Base-by-base conservation (phyloP, 2,797 vertebrate species). In the Hippopotamyrus pictus region DNA sequence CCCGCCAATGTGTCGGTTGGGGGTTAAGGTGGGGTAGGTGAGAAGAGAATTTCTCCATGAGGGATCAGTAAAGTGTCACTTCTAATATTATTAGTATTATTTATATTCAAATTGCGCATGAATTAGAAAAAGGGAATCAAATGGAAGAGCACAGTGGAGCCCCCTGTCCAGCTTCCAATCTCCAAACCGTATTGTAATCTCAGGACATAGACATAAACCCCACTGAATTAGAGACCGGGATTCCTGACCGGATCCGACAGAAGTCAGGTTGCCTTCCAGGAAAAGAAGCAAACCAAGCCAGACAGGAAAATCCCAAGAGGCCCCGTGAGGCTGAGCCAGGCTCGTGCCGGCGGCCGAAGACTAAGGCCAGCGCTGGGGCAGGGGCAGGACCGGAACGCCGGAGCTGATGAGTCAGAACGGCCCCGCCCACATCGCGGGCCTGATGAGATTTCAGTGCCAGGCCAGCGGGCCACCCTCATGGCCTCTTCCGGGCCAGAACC, bases 391-490 rank as follows among this genome's bases (percentile, higher is more conserved):
- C 17, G 1, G 62, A 3, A 22, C n/a, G n/a, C 5, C 19, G 50
- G 62, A 50, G 17, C 85, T 41, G 2, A 44, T 8, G 25, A 29
- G 9, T 6, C 19, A 19, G 85, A 59, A 44, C 11, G 41, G 25
- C 51, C 29, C 54, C 57, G 48, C 57, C 62, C 25, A 46, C 29
- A 33, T 46, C 14, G 25, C 25, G 2, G 1, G 11, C 41, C 65
- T 90, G 46, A 89, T 57, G 69, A 50, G 79, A 89, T 90, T 54
- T 90, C 90, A 84, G 89, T 84, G 48, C 53, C 22, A 48, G 89
- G 89, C 86, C 88, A 92, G 91, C 88, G 91, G 91, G 91, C 93
- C 93, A 90, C 5, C 92, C 93, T 95, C 94, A 95, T 95, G 94
- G 93, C 93, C 91, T 93, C 91, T 92, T 93, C 92, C 92, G 92